Evolutionary conservation across 2,113 vertebrate species (phyloP).

Genomic region (Galbula dea): DNA sequence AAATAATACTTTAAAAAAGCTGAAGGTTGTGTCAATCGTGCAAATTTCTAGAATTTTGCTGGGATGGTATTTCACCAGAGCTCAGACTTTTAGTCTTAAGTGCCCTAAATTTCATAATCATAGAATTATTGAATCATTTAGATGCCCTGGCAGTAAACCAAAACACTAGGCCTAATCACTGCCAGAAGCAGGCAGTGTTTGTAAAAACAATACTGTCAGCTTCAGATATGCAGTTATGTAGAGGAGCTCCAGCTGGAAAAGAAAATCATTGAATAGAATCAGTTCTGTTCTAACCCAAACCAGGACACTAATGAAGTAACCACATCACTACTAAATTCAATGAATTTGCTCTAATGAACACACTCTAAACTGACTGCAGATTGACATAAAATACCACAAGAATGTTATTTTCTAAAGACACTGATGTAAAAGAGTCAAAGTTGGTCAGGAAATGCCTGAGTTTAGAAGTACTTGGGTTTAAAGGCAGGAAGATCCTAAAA

Average conservation of each 20-base stretch:
- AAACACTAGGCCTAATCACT: too few species aligned
- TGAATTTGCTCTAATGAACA: background rate
- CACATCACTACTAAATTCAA: background rate
- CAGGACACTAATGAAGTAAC: background rate
- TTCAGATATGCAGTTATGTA: too few species aligned
- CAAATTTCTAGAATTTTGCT: background rate
- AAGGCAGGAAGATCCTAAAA: background rate
- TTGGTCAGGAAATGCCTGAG: background rate
- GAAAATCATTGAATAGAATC: too few species aligned
- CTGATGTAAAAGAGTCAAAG: background rate
- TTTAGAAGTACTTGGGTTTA: background rate
- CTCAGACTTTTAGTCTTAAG: background rate
- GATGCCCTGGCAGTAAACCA: too few species aligned
- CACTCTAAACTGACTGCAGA: background rate
- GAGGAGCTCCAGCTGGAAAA: too few species aligned
- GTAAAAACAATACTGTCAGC: too few species aligned
- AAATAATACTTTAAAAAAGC: background rate
- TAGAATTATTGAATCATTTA: background rate
- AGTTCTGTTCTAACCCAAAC: too few species aligned
- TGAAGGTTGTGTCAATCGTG: background rate
- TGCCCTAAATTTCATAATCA: background rate
- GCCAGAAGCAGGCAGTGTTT: too few species aligned
- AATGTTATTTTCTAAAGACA: background rate
- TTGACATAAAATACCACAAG: background rate
- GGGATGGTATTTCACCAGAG: background rate